phyloP scores from a whole-genome alignment of 2,797 vertebrate species.

The Pteronotus mesoamericanus region DNA sequence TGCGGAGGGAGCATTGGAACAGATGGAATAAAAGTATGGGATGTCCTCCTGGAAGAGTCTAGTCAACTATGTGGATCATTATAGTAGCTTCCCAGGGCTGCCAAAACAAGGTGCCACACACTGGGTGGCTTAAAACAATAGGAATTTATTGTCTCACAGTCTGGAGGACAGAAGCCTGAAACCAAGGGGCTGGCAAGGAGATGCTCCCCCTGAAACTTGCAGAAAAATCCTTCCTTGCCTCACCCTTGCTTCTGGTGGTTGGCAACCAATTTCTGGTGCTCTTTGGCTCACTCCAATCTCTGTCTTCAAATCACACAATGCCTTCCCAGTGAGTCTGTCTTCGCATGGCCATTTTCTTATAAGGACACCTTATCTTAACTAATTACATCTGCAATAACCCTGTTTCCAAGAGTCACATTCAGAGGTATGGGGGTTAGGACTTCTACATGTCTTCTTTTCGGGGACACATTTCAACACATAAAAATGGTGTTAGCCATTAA shows the following conservation, averaged over 20 bases:
- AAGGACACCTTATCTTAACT: background rate
- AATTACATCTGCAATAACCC: background rate
- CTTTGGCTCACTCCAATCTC: background rate
- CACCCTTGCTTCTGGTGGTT: accelerated
- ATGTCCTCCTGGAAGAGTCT: background rate
- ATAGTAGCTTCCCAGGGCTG: background rate
- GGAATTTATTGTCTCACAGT: background rate
- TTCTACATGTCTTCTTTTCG: background rate
- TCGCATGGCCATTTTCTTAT: background rate
- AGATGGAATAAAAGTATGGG: background rate
- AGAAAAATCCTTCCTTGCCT: background rate
- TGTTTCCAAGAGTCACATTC: background rate
- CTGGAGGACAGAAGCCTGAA: background rate
- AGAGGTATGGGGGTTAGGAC: background rate
- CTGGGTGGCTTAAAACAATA: background rate
- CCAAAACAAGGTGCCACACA: too few relatives aligned
- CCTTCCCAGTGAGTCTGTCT: background rate
- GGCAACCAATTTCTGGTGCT: background rate
- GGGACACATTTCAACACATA: background rate
- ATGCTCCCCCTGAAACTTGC: background rate
- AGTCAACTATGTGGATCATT: accelerated
- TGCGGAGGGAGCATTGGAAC: accelerated
- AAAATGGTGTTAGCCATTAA: background rate
- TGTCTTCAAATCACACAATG: accelerated
- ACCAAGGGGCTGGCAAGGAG: background rate